Base-by-base conservation (phyloP, 2,113 vertebrate genomes). In the Sapajus apella region DNA sequence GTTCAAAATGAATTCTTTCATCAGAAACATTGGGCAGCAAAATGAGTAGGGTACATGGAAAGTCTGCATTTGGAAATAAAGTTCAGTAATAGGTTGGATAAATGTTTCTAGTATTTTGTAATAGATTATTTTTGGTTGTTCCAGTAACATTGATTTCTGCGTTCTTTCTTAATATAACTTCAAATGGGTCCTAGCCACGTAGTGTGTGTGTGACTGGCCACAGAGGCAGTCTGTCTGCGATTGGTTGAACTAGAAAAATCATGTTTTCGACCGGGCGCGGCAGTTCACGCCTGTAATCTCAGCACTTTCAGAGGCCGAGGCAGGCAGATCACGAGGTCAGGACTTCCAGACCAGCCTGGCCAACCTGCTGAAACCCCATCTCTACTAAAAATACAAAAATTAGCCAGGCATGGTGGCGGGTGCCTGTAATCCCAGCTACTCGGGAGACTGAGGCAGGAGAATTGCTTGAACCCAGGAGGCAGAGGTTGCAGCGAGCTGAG, bases 1-100 rank as follows among this genome's bases (percentile, higher is more conserved):
- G 27, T 87, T 90, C 35, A 72, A 45, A 96, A 73, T 50, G 23
- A 82, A 20, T 52, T 73, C 72, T 68, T 93, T 94, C 82, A 56
- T 72, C 56, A 84, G 84, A 92, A 95, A 85, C 58, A 9, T 92
- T 93, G 92, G 61, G 17, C 30, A 83, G 66, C n/a, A 86, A 83
- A 50, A 68, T 47, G 43, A 93, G 35, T 9, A 83, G n/a, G 17
- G 32, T 37, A 56, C 35, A 37, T 27, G 56, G 52, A 79, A 30
- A 50, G 12, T 80, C 50, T 92, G 32, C 73, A 61, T 75, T 61
- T 75, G 25, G 61, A 84, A 81, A 58, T 37, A 43, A 86, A 89
- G 43, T 75, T 56, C 37, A 86, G 0, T 85, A 90, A 52, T 27
- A 68, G 37, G 16, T 27, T 58, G 25, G 80, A 81, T 40, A 56